Conservation (phyloP, 64 coral and sea anemone genomes). For the Montipora efflorescens region DNA sequence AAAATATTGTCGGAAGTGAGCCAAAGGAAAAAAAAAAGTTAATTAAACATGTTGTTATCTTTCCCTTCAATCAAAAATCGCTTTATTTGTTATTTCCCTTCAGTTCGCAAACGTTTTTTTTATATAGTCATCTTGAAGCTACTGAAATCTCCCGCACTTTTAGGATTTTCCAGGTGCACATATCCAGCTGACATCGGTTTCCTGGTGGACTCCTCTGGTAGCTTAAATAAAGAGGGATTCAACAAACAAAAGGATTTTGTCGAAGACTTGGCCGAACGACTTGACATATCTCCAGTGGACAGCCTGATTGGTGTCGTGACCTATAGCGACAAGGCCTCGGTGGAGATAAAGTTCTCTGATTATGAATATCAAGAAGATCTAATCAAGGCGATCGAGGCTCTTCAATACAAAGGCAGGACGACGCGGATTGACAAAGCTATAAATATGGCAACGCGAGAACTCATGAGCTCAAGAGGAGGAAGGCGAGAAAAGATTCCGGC, state of each 20-base stretch:
- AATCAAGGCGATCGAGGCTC: background rate
- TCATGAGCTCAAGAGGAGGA: constrained; percentile 21
- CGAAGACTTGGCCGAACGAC: constrained; percentile 3
- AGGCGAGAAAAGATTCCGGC: constrained; percentile 5
- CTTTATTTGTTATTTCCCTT: too few relatives aligned
- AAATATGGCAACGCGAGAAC: constrained; percentile 20
- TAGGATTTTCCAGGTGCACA: constrained; percentile 41
- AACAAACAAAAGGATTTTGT: constrained; percentile 43
- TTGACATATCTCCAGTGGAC: constrained; percentile 18
- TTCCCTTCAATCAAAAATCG: too few relatives aligned
- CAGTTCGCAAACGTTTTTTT: too few relatives aligned
- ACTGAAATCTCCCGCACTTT: background rate
- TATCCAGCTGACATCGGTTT: constrained; percentile 66
- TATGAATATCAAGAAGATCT: constrained; percentile 32
- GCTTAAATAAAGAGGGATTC: constrained; percentile 30
- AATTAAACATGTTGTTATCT: too few relatives aligned
- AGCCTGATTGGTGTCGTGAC: constrained; percentile 52
- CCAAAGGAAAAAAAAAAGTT: too few relatives aligned
- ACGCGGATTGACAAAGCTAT: constrained; percentile 71
- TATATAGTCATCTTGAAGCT: too few relatives aligned
- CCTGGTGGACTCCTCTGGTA: constrained; percentile 56
- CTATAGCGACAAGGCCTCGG: constrained; percentile 66
- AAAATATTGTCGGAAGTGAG: too few relatives aligned
- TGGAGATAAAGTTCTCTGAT: constrained; percentile 55
- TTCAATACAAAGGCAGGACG: constrained; percentile 50